A percentile compares a stretch with the other conserved stretches of the same genome.
phyloP scores from a whole-genome alignment of 2,113 vertebrate species.

The Tetrao urogallus region DNA sequence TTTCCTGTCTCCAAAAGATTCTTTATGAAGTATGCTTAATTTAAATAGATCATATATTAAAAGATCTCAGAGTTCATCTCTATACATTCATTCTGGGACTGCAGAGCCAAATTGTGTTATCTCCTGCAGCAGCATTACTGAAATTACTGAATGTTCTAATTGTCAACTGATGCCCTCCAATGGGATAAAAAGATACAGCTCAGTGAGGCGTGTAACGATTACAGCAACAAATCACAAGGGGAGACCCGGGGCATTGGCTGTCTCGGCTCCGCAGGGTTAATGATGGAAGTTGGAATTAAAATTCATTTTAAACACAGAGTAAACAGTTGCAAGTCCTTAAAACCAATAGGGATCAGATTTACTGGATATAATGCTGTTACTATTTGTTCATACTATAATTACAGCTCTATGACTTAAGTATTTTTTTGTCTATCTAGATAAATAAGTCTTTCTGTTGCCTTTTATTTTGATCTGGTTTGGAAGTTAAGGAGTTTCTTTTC shows the following conservation, averaged over 20 bases:
- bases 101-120: background rate
- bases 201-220: background rate
- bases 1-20: background rate
- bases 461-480: background rate
- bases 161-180: constrained; percentile 17
- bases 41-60: background rate
- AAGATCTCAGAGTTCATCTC: background rate
- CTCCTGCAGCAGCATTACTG: background rate
- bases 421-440: background rate
- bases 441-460: background rate
- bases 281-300: background rate
- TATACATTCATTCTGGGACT: background rate
- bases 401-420: background rate
- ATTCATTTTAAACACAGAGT: background rate
- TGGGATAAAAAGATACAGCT: constrained; percentile 27
- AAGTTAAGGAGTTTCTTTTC: background rate
- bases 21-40: background rate
- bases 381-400: background rate
- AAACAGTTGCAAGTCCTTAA: background rate
- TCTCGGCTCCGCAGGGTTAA: background rate
- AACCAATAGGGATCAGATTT: background rate
- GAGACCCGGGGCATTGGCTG: background rate
- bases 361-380: background rate
- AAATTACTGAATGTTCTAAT: background rate
- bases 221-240: background rate